Evolutionary conservation across 2,113 vertebrate genomes (phyloP), one percentile per base, ranked within the genome.

Genomic region (Saimiri boliviensis): DNA sequence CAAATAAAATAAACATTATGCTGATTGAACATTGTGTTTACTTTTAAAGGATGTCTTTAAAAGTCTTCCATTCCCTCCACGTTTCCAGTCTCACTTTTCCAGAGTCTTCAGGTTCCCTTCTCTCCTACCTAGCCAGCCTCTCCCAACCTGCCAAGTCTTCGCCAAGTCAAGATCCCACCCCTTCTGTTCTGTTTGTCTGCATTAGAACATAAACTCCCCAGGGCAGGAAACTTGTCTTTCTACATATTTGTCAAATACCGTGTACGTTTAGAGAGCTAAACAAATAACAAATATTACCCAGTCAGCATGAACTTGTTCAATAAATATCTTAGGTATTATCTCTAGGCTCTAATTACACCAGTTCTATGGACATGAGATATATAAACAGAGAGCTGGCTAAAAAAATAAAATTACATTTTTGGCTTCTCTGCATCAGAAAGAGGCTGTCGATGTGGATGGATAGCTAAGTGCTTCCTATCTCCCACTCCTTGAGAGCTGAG

Each of bases 221-320:
- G 97, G 96, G 95, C 76, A 94, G 94, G 89, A 96, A 98, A 95
- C 95, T 96, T 95, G 98, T 97, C 96, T 97, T 94, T 96, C 96
- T 97, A 71, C 95, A 96, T 98, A 96, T 95, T 97, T 97, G 89
- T 97, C 86, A 93, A 92, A 93, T 76, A 93, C 83, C 21, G 10
- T 94, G 86, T 98, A 89, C 91, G 89, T 91, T 74, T 82, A 82
- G 71, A 93, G 86, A 95, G 54, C 71, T 97, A 97, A 97, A 94
- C 91, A 96, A 96, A 97, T 97, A 98, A 93, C 81, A 96, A 96
- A 95, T 89, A 93, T 89, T 73, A 54, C 79, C 93, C 19, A 96
- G 93, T 89, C 35, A 81, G 84, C 84, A 77, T 81, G 76, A 95
- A 63, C 68, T 58, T 74, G 81, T 87, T 93, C 84, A 81, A 89